Evolutionary conservation across 30 jellyfish, hydroid and myxozoan species (phyloP), one percentile per base, ranked within the genome.

Genomic region (Chrysaora quinquecirrha): DNA sequence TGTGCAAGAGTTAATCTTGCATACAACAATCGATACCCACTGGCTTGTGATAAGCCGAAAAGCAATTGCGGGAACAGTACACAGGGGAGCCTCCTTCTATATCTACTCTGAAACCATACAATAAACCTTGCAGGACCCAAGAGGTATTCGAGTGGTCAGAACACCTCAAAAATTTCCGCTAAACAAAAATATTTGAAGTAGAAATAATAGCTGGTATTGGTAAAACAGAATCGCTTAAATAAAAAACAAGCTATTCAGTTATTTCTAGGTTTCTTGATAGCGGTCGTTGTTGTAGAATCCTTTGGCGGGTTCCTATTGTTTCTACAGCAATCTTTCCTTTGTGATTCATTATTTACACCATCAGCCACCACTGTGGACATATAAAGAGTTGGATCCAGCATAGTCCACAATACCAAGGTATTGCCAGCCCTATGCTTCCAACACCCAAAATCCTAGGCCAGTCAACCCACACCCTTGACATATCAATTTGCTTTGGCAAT

Each of bases 41-140:
- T 34, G 92, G 91, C 21, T 76, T 66, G 35, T 29, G 43, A 64
- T 76, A 77, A 0, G 92, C 91, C 1, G 96, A 86, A 1, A 64
- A 64, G 21, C 86, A 69, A 58, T 86, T 86, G n/a, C 73, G 47
- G 7, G 31, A 46, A 0, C 91, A 87, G 24, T 56, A 48, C 32
- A 65, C 29, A 1, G 87, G 87, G 22, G 1, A 9, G 24, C 68
- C 68, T 0, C 3, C 82, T n/a, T n/a, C 82, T n/a, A n/a, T n/a
- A n/a, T n/a, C n/a, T n/a, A n/a, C n/a, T n/a, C n/a, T n/a, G n/a
- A n/a, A n/a, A n/a, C n/a, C n/a, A n/a, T n/a, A n/a, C n/a, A n/a
- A n/a, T n/a, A n/a, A n/a, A n/a, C n/a, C n/a, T n/a, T n/a, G n/a
- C n/a, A n/a, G n/a, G n/a, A n/a, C n/a, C n/a, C n/a, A n/a, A n/a